phyloP scores from a whole-genome alignment of 2,113 vertebrate genomes.

The Alethe castanea region DNA sequence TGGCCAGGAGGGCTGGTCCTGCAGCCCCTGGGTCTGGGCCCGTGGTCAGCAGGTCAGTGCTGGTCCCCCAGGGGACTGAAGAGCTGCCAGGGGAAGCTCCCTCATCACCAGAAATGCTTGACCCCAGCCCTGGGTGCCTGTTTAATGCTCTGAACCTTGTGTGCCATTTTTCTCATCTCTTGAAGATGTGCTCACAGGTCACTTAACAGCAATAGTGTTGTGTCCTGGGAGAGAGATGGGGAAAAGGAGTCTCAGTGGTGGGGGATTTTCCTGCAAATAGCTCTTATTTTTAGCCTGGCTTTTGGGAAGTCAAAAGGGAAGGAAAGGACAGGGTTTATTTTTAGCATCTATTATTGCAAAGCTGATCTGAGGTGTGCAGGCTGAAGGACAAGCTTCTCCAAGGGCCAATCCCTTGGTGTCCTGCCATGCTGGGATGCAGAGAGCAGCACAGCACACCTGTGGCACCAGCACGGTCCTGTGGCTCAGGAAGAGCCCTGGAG shows the following conservation, averaged over 20 bases:
- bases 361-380: background rate
- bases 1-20: background rate
- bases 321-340: background rate
- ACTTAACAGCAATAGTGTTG: background rate
- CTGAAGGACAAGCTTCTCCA: background rate
- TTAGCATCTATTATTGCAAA: background rate
- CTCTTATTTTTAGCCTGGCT: slow-evolving; percentile 26
- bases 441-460: background rate
- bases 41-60: background rate
- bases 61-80: background rate
- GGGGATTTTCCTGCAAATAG: slow-evolving; percentile 22
- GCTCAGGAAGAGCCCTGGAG: background rate
- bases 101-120: background rate
- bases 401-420: rapidly evolving
- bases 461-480: rapidly evolving
- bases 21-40: background rate
- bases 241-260: background rate
- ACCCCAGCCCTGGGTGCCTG: slow-evolving; percentile 51
- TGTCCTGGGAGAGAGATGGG: background rate
- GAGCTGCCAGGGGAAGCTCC: background rate
- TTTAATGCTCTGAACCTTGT: slow-evolving; percentile 34
- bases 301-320: background rate
- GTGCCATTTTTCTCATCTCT: background rate
- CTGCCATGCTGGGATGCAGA: rapidly evolving
- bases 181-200: background rate